Percentiles rank a stretch among this genome's conserved stretches.
These are phyloP conservation scores for Alosa alosa DNA, from an alignment of 2,113 vertebrate genomes.

Conservation along the genomic window DNA sequence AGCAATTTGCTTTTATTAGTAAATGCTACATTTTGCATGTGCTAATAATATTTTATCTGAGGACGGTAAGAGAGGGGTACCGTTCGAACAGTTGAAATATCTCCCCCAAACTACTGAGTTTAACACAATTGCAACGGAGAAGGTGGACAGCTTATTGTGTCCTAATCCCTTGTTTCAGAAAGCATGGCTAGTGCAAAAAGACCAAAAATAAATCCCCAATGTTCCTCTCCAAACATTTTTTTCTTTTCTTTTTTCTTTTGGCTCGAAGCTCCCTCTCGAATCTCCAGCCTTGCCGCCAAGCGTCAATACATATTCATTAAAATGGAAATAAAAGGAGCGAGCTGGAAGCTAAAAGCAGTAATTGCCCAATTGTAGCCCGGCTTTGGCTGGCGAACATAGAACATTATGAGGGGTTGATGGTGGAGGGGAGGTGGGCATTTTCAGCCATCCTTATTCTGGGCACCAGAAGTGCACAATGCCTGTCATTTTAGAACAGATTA, in stretches of 20 bases:
- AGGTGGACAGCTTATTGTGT: constrained; percentile 1
- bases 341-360: constrained; percentile 27
- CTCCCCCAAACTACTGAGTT: neutral
- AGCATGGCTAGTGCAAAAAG: constrained; percentile 21
- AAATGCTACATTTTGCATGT: neutral
- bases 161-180: constrained; percentile 20
- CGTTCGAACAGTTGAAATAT: neutral
- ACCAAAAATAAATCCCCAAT: constrained; percentile 25
- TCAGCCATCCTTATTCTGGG: constrained; percentile 16
- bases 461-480: neutral
- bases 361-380: constrained; percentile 23
- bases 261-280: constrained; percentile 11
- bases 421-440: neutral
- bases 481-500: constrained; percentile 1
- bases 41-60: neutral
- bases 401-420: constrained; percentile 4
- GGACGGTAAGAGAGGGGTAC: neutral
- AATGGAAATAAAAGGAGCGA: constrained; percentile 22
- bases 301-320: constrained; percentile 32
- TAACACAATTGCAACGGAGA: neutral
- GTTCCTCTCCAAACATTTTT: constrained; percentile 10
- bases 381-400: constrained; percentile 18
- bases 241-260: constrained; percentile 10
- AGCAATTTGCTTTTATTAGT: neutral
- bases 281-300: constrained; percentile 22